phyloP scores from a whole-genome alignment of 2,888 invertebrate species.

The Protonemura montana region DNA sequence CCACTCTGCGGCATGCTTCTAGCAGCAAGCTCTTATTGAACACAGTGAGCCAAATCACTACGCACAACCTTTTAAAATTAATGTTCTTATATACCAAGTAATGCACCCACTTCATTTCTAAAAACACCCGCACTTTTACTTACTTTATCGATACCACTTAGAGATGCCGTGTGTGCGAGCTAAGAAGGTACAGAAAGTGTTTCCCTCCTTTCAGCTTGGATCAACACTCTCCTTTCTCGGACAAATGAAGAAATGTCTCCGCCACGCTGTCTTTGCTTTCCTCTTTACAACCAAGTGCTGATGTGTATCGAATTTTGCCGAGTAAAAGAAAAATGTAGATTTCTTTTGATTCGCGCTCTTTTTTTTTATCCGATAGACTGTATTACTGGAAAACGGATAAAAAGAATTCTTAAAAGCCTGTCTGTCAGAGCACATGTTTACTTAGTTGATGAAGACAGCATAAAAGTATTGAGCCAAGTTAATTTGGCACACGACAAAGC shows the following conservation, averaged over 20 bases:
- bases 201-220: not conserved
- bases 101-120: conserved; percentile 41
- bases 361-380: not conserved
- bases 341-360: not conserved
- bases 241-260: not conserved
- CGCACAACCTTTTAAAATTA: conserved; percentile 43
- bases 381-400: conserved; percentile 7
- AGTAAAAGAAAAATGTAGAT: not conserved
- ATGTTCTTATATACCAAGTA: conserved; percentile 40
- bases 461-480: conserved; percentile 5
- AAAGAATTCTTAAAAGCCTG: conserved; percentile 9
- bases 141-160: conserved; percentile 40
- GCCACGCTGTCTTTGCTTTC: not conserved
- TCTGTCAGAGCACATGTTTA: conserved; percentile 33
- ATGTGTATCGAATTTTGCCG: not conserved
- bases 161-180: not conserved
- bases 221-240: not conserved
- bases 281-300: not conserved
- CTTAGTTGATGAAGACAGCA: conserved; percentile 31
- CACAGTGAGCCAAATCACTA: conserved; percentile 39
- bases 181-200: not conserved
- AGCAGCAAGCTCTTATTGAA: conserved; percentile 30
- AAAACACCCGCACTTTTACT: conserved; percentile 40
- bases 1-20: not conserved
- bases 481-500: conserved; percentile 2